Evolutionary conservation across 2,113 vertebrate species (phyloP).

Genomic region (Montifringilla adamsi): DNA sequence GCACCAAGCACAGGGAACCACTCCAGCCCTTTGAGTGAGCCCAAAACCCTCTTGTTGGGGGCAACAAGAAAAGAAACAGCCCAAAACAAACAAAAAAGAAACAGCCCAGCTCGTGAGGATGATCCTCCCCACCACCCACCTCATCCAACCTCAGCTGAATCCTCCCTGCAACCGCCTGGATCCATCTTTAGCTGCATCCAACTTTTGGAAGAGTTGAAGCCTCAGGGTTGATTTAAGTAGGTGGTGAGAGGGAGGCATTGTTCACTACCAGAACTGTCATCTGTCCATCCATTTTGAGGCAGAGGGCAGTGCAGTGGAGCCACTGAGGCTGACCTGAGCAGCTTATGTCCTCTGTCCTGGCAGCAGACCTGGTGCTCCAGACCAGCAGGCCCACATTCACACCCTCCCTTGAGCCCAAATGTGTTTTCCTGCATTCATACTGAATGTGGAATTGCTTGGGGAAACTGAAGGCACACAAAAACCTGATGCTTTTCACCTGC

Average conservation of each 20-base stretch:
- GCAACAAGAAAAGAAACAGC: not conserved
- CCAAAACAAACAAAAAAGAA: not conserved
- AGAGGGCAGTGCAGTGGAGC: not conserved
- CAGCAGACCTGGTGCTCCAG: not conserved
- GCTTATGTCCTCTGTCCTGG: not conserved
- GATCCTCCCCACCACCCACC: fast-evolving
- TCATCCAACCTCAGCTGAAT: not conserved
- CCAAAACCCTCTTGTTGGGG: not conserved
- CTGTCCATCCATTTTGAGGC: too few relatives aligned
- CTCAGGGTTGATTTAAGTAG: fast-evolving
- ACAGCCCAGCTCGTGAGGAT: fast-evolving
- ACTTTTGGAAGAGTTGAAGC: not conserved
- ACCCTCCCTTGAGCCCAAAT: not conserved
- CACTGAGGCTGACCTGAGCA: not conserved
- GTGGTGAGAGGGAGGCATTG: fast-evolving
- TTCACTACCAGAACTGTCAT: fast-evolving
- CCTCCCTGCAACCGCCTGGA: fast-evolving
- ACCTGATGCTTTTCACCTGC: not conserved
- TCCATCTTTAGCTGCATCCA: not conserved
- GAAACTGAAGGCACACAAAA: not conserved
- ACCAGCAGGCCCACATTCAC: not conserved
- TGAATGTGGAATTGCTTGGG: not conserved
- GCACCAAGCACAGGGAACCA: not conserved
- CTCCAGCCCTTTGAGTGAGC: fast-evolving
- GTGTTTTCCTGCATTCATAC: not conserved